A percentile compares a stretch with the other conserved stretches of the same genome.
Evolutionary conservation across 2,888 invertebrate species (phyloP).

Genomic region (Fragum whitleyi): DNA sequence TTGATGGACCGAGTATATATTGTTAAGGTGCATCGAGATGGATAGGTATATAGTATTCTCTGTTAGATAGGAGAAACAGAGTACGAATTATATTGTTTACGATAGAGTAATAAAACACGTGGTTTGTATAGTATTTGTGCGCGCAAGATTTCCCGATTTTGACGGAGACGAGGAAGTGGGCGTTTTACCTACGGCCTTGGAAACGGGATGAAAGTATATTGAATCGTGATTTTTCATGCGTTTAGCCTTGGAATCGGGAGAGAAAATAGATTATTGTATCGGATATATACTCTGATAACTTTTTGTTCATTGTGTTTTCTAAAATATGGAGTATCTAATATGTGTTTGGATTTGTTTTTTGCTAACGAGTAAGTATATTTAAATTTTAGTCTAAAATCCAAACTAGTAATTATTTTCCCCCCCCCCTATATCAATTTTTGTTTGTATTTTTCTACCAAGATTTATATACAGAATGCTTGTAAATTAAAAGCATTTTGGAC

Average conservation of each 20-base stretch:
- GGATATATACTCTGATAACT: background rate
- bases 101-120: conserved; percentile 4
- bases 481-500: too few relatives aligned
- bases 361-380: background rate
- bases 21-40: too few relatives aligned
- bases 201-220: background rate
- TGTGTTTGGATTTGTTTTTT: background rate
- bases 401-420: too few relatives aligned
- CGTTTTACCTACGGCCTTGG: conserved; percentile 4
- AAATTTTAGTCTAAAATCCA: too few relatives aligned
- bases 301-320: background rate
- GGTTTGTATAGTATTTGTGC: background rate
- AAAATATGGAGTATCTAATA: background rate
- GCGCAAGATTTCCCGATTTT: background rate
- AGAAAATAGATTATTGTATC: background rate
- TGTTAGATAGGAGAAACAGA: too few relatives aligned
- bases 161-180: background rate
- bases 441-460: too few relatives aligned
- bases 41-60: too few relatives aligned
- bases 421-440: too few relatives aligned
- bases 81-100: background rate
- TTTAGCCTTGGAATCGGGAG: background rate
- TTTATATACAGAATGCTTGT: too few relatives aligned
- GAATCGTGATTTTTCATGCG: conserved; percentile 1
- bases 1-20: too few relatives aligned